phyloP scores from a whole-genome alignment of 1,140 invertebrate species.

The Pogonognathellus flavescens region DNA sequence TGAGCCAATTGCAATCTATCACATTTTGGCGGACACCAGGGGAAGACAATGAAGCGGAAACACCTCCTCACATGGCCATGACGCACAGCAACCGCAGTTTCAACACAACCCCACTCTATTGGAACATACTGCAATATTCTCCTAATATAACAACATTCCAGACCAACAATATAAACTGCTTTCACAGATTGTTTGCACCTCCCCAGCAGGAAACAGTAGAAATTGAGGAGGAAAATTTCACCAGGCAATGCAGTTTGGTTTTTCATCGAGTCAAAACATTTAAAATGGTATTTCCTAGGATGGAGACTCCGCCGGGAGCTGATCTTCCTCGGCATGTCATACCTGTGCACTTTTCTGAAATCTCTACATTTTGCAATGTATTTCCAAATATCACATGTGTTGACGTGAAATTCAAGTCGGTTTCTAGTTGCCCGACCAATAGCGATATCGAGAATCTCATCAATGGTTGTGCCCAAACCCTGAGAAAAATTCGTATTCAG shows the following conservation, averaged over 20 bases:
- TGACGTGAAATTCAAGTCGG: not conserved
- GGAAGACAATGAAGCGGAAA: slow-evolving; percentile 6
- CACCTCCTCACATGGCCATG: not conserved
- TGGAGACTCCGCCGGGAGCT: slow-evolving; percentile 21
- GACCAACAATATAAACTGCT: slow-evolving; percentile 20
- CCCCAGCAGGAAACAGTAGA: too few relatives aligned
- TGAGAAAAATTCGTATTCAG: slow-evolving; percentile 7
- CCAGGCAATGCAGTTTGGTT: too few relatives aligned
- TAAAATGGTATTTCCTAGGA: not conserved
- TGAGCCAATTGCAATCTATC: not conserved
- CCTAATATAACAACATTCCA: not conserved
- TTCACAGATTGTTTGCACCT: not conserved
- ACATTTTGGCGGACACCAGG: slow-evolving; percentile 30
- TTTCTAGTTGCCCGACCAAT: not conserved
- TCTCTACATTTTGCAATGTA: not conserved
- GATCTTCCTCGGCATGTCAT: not conserved
- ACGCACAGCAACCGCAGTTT: not conserved
- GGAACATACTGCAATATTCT: not conserved
- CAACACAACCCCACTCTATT: not conserved
- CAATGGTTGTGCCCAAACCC: not conserved
- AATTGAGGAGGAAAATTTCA: too few relatives aligned
- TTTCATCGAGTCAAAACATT: not conserved
- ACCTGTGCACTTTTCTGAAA: slow-evolving; percentile 15
- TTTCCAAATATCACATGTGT: slow-evolving; percentile 7
- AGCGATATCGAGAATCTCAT: not conserved